These are phyloP conservation scores for Charina bottae DNA, from an alignment of 2,113 vertebrate genomes.

Conservation along the genomic window DNA sequence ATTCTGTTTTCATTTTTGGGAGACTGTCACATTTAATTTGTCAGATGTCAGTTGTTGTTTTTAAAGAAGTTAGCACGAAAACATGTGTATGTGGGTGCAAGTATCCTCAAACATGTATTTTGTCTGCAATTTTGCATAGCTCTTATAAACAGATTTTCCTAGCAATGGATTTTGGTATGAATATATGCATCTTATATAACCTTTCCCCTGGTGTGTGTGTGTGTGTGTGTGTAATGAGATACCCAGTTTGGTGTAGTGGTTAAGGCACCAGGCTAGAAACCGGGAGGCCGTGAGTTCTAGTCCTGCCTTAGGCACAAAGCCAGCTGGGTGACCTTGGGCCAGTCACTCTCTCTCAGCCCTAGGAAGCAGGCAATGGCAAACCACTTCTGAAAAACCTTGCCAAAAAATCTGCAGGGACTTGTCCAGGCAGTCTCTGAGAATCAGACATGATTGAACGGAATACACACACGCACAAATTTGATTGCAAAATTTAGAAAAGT, in stretches of 20 bases:
- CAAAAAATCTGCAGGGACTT: too few species aligned
- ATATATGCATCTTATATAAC: not conserved
- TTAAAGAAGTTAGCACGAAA: not conserved
- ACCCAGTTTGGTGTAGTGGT: too few species aligned
- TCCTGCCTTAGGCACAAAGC: too few species aligned
- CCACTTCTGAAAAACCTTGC: too few species aligned
- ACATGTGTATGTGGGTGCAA: not conserved
- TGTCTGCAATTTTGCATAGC: not conserved
- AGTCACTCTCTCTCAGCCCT: too few species aligned
- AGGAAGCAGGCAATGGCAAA: too few species aligned
- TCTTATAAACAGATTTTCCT: not conserved
- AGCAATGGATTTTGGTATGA: not conserved
- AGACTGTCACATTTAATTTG: not conserved
- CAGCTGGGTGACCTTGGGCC: too few species aligned
- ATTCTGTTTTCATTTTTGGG: not conserved
- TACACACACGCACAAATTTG: not conserved
- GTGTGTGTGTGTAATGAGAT: not conserved
- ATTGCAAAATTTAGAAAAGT: not conserved
- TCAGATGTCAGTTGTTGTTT: not conserved
- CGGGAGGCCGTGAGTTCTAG: too few species aligned
- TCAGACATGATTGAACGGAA: too few species aligned
- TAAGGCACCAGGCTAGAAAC: too few species aligned
- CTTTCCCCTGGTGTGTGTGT: not conserved
- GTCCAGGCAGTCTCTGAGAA: too few species aligned
- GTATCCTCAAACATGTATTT: not conserved